phyloP scores from a whole-genome alignment of 2,797 vertebrate genomes.

The Gymnocypris eckloni region DNA sequence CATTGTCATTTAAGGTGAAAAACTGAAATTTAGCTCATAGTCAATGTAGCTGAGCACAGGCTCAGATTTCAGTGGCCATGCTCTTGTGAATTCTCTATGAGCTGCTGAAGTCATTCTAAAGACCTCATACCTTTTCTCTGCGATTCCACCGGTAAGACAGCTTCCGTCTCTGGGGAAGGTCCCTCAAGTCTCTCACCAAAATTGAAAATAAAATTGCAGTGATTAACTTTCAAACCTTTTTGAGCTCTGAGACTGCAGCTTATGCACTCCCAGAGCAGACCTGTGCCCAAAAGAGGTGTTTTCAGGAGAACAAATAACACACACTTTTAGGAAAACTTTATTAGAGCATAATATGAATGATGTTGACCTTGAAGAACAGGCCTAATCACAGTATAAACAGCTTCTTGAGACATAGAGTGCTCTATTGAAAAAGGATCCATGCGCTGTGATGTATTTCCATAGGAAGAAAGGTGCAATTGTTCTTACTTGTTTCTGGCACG shows the following conservation, averaged over 20 bases:
- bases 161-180: constrained; percentile 31
- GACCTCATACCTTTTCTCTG: constrained; percentile 19
- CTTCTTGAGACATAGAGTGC: background rate
- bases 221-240: constrained; percentile 33
- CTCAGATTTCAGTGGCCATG: background rate
- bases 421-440: background rate
- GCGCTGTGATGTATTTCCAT: constrained; percentile 20
- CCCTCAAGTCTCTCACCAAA: constrained; percentile 30
- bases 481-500: constrained; percentile 67
- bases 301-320: constrained; percentile 3
- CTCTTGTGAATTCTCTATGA: constrained; percentile 25
- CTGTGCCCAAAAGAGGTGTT: background rate
- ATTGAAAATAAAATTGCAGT: constrained; percentile 41
- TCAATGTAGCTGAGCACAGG: background rate
- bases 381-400: background rate
- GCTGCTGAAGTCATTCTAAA: constrained; percentile 15
- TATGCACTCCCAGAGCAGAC: background rate
- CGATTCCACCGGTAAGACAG: background rate
- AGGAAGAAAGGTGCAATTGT: background rate
- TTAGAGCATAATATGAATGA: constrained; percentile 7
- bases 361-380: constrained; percentile 26
- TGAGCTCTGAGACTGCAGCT: constrained; percentile 11
- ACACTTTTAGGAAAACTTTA: constrained; percentile 4
- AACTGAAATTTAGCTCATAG: background rate
- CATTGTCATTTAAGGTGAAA: background rate